Percentiles rank a stretch among this genome's conserved stretches.
These are phyloP conservation scores for Malthinus flaveolus DNA, from an alignment of 2,888 invertebrate genomes.

Conservation along the genomic window DNA sequence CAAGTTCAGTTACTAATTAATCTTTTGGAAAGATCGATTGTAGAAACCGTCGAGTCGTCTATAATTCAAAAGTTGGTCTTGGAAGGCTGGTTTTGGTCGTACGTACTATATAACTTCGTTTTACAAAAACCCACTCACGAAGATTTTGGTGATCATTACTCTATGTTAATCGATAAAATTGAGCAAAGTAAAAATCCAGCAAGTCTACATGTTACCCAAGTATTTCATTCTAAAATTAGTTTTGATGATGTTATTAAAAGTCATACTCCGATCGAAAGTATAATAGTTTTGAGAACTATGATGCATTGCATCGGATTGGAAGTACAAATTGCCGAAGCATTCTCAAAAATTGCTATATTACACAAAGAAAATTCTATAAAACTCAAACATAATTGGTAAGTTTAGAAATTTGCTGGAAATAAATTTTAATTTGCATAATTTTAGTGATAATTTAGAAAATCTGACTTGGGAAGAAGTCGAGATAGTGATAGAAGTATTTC, in stretches of 20 bases:
- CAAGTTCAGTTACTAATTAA: constrained; percentile 42
- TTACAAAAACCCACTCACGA: constrained; percentile 32
- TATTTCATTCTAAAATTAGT: constrained; percentile 41
- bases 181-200: constrained; percentile 23
- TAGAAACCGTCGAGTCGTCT: constrained; percentile 34
- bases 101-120: constrained; percentile 39
- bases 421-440: not conserved
- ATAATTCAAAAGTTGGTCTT: constrained; percentile 34
- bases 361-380: constrained; percentile 37
- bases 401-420: not conserved
- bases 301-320: constrained; percentile 45
- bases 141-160: constrained; percentile 31
- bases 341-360: constrained; percentile 40
- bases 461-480: constrained; percentile 45
- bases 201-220: constrained; percentile 44
- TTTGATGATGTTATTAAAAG: constrained; percentile 37
- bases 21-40: constrained; percentile 36
- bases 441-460: constrained; percentile 6
- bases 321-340: constrained; percentile 47
- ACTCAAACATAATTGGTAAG: constrained; percentile 40
- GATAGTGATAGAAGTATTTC: constrained; percentile 52
- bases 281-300: constrained; percentile 42
- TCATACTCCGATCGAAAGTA: constrained; percentile 35
- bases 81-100: constrained; percentile 44
- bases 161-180: constrained; percentile 32